Base-by-base conservation (phyloP, 2,888 invertebrate genomes). In the Leptinotarsa juncta region DNA sequence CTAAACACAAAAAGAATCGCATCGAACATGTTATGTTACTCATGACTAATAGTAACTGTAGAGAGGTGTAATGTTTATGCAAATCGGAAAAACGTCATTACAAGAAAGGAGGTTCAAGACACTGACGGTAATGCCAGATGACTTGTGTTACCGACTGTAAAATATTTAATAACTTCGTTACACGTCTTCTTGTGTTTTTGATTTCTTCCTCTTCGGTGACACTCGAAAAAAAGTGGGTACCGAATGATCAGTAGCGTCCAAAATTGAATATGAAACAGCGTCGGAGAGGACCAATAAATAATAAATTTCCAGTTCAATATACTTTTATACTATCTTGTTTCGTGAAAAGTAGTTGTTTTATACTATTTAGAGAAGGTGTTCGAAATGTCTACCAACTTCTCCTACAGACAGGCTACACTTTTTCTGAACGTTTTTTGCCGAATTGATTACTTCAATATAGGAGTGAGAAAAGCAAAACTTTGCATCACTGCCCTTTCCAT, bases 31-130 rank as follows among this genome's bases (percentile, higher is more conserved):
- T 32, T 62, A 26, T n/a, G 62, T 62, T 62, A 42, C 12, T 62
- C 62, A 62, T 42, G 62, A 62, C 62, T 42, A 57, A 57, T 69
- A 18, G 57, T 69, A 69, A 57, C 69, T 57, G 69, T 69, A 18
- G 23, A 16, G 42, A 69, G 57, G 42, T 48, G 57, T 57, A 69
- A 69, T 57, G 57, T 57, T 55, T 49, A 69, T 57, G 69, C 57
- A 69, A 69, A 68, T 68, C 4, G 62, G 42, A 42, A 62, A n/a
- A 62, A 42, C 62, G 26, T 62, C 62, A 62, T 62, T 62, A 62
- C 62, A 62, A 62, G 62, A n/a, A 62, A 16, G 10, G 16, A 32
- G 62, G 62, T 62, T 42, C 62, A 42, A 16, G 62, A 62, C 62
- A 62, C 62, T n/a, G 62, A 62, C 62, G 16, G 18, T 42, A 62